phyloP scores from a whole-genome alignment of 2,888 invertebrate genomes.

The Drosophila fungiperda region DNA sequence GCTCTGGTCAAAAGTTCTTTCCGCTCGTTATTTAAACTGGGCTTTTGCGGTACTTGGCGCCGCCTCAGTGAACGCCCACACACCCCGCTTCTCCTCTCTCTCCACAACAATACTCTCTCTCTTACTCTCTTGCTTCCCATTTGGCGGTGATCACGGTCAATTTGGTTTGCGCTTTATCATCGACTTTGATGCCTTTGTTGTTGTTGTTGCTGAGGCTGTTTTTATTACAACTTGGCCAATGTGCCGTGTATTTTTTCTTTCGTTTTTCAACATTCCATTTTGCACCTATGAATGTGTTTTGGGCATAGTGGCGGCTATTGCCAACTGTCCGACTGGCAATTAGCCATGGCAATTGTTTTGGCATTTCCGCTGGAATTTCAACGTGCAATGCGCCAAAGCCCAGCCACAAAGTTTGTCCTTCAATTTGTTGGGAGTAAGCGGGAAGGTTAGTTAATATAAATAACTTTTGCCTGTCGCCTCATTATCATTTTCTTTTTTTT shows the following conservation, averaged over 20 bases:
- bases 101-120: background rate
- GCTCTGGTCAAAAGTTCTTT: slow-evolving; percentile 61
- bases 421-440: background rate
- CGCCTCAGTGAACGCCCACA: slow-evolving; percentile 56
- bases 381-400: slow-evolving; percentile 46
- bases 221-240: slow-evolving; percentile 51
- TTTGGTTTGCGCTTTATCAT: slow-evolving; percentile 49
- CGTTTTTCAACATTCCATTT: slow-evolving; percentile 53
- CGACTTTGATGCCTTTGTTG: slow-evolving; percentile 25
- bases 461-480: slow-evolving; percentile 41
- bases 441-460: slow-evolving; percentile 27
- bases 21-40: slow-evolving; percentile 37
- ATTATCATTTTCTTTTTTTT: slow-evolving; percentile 58
- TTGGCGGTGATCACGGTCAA: slow-evolving; percentile 53
- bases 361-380: slow-evolving; percentile 73
- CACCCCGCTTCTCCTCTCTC: slow-evolving; percentile 15
- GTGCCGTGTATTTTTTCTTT: slow-evolving; percentile 18
- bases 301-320: slow-evolving; percentile 4
- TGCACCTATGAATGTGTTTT: slow-evolving; percentile 48
- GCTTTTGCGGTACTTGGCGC: slow-evolving; percentile 63
- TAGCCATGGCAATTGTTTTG: slow-evolving; percentile 63
- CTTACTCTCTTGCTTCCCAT: background rate
- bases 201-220: slow-evolving; percentile 17
- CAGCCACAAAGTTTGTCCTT: slow-evolving; percentile 61
- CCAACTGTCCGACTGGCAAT: slow-evolving; percentile 57